phyloP scores from a whole-genome alignment of 2,888 invertebrate genomes.

The Coronaproctus castanopsis region DNA sequence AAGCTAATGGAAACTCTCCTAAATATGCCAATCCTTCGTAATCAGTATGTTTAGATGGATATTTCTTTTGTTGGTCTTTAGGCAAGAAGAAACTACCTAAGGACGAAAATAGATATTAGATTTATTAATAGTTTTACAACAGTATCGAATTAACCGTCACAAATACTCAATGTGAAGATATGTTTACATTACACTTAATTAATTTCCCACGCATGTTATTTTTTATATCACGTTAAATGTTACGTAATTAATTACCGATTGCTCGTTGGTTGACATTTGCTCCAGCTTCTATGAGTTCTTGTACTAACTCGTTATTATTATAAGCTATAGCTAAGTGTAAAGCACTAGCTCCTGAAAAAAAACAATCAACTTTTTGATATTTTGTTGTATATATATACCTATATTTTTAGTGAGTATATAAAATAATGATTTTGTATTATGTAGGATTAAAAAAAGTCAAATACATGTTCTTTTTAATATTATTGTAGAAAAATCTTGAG shows the following conservation, averaged over 20 bases:
- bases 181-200: too few relatives aligned
- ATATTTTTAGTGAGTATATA: constrained; percentile 1
- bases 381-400: not conserved
- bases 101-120: not conserved
- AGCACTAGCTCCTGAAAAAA: constrained; percentile 57
- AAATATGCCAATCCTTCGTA: constrained; percentile 93
- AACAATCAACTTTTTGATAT: constrained; percentile 1
- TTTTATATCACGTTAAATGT: too few relatives aligned
- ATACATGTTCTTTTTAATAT: too few relatives aligned
- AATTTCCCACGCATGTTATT: too few relatives aligned
- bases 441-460: too few relatives aligned
- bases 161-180: too few relatives aligned
- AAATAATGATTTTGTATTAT: too few relatives aligned
- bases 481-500: too few relatives aligned
- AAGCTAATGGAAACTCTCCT: constrained; percentile 90
- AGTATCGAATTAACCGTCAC: too few relatives aligned
- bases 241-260: constrained; percentile 40
- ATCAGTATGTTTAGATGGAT: constrained; percentile 62
- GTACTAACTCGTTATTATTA: constrained; percentile 84
- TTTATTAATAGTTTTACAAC: too few relatives aligned
- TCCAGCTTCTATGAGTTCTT: constrained; percentile 77
- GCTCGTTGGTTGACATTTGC: constrained; percentile 84
- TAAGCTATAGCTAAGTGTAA: constrained; percentile 92
- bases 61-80: constrained; percentile 68
- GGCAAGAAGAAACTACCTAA: constrained; percentile 80